phyloP scores from a whole-genome alignment of 2,888 invertebrate genomes.

The Amiota minor region DNA sequence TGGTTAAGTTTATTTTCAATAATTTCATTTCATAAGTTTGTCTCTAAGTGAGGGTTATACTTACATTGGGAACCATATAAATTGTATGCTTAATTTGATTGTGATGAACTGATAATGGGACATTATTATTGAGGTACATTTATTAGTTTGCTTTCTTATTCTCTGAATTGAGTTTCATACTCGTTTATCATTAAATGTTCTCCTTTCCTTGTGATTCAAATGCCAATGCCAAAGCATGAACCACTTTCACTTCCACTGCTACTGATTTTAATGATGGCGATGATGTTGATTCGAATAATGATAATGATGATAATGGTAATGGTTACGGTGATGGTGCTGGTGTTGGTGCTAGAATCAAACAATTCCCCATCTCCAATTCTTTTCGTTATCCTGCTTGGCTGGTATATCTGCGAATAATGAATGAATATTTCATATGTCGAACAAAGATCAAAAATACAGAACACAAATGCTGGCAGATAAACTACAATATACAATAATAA shows the following conservation, averaged over 20 bases:
- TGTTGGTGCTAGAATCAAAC: no score
- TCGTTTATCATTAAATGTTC: background rate
- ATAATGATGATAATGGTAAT: background rate
- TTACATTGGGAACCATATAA: constrained; percentile 27
- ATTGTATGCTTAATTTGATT: constrained; percentile 55
- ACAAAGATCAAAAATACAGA: constrained; percentile 66
- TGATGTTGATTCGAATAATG: background rate
- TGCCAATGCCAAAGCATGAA: no score
- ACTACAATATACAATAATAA: constrained; percentile 44
- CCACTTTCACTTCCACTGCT: background rate
- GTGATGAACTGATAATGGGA: constrained; percentile 67
- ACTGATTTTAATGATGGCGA: background rate
- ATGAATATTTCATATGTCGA: constrained; percentile 63
- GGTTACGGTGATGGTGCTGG: background rate
- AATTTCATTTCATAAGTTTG: background rate
- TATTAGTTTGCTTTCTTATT: constrained; percentile 54
- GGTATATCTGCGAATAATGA: constrained; percentile 52
- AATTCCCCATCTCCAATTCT: background rate
- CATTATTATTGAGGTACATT: constrained; percentile 65
- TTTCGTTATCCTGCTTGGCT: background rate
- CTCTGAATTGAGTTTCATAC: background rate
- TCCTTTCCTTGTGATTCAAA: no score
- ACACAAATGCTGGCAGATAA: constrained; percentile 53
- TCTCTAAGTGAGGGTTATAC: background rate
- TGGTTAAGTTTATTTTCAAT: no score